phyloP scores from a whole-genome alignment of 2,888 invertebrate species.

The Dynastes maya region DNA sequence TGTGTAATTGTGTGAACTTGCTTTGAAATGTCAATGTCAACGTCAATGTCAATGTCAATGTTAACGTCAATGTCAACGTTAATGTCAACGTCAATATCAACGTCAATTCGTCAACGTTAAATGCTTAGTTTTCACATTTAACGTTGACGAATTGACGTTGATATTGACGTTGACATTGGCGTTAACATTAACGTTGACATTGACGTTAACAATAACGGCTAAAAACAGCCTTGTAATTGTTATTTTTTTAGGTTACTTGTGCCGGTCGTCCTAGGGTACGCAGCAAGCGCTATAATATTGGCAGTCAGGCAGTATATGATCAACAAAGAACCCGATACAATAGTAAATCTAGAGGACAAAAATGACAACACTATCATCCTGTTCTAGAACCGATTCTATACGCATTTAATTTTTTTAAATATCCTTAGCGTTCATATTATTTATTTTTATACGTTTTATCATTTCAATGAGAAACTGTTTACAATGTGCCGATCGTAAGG shows the following conservation, averaged over 20 bases:
- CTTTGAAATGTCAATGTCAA: slow-evolving; percentile 1
- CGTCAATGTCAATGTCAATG: slow-evolving; percentile 11
- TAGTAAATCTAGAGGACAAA: slow-evolving; percentile 48
- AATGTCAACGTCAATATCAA: too few species aligned
- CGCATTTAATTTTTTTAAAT: background rate
- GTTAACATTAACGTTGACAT: too few species aligned
- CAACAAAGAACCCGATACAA: slow-evolving; percentile 49
- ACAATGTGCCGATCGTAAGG: too few species aligned
- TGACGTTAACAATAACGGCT: too few species aligned
- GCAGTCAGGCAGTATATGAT: slow-evolving; percentile 50
- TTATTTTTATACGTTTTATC: background rate
- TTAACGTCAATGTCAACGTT: background rate
- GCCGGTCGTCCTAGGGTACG: slow-evolving; percentile 33
- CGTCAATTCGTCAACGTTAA: too few species aligned
- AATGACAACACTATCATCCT: slow-evolving; percentile 45
- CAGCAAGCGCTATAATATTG: slow-evolving; percentile 42
- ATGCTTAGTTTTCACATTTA: too few species aligned
- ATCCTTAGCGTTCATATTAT: background rate
- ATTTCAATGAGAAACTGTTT: background rate
- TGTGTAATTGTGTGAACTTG: too few species aligned
- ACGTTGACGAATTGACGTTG: too few species aligned
- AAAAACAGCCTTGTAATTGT: background rate
- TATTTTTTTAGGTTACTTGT: slow-evolving; percentile 43
- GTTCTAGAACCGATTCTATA: slow-evolving; percentile 14
- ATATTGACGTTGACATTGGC: too few species aligned